Evolutionary conservation across 2,888 invertebrate genomes (phyloP).

Genomic region (Oscheius onirici): DNA sequence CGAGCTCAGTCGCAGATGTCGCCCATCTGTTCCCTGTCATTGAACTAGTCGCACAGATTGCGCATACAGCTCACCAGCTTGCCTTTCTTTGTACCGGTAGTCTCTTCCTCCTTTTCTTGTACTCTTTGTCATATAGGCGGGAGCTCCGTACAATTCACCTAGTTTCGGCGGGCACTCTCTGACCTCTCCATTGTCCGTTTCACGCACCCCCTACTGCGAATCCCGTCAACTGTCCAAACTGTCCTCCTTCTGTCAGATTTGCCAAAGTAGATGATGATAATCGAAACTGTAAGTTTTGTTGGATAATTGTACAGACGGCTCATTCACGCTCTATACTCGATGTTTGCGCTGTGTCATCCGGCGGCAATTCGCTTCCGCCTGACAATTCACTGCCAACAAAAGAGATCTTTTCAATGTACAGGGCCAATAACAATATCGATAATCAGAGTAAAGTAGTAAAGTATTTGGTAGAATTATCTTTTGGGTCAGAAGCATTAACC

Average conservation of each 20-base stretch:
- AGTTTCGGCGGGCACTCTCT: slow-evolving; percentile 20
- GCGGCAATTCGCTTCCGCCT: slow-evolving; percentile 20
- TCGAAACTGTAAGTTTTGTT: slow-evolving; percentile 13
- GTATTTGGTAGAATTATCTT: too few species aligned
- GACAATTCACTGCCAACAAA: background rate
- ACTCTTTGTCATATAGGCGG: slow-evolving; percentile 1
- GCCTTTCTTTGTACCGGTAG: background rate
- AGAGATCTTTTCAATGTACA: slow-evolving; percentile 14
- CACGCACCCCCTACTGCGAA: slow-evolving; percentile 12
- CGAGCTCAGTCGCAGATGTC: slow-evolving; percentile 17
- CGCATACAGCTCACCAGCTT: slow-evolving; percentile 10
- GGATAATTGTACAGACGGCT: background rate
- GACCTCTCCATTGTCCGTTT: slow-evolving; percentile 21
- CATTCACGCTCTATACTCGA: slow-evolving; percentile 13
- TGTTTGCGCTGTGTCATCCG: slow-evolving; percentile 22
- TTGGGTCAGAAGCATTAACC: background rate
- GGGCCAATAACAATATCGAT: background rate
- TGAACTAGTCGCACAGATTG: background rate
- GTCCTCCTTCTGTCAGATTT: background rate
- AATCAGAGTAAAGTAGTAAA: too few species aligned
- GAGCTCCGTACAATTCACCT: slow-evolving; percentile 15
- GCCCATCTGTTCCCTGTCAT: slow-evolving; percentile 25
- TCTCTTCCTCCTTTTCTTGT: background rate
- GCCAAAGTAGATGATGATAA: background rate
- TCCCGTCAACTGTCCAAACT: slow-evolving; percentile 21